Evolutionary conservation across 2,797 vertebrate species (phyloP).

Genomic region (Amniataba percoides): DNA sequence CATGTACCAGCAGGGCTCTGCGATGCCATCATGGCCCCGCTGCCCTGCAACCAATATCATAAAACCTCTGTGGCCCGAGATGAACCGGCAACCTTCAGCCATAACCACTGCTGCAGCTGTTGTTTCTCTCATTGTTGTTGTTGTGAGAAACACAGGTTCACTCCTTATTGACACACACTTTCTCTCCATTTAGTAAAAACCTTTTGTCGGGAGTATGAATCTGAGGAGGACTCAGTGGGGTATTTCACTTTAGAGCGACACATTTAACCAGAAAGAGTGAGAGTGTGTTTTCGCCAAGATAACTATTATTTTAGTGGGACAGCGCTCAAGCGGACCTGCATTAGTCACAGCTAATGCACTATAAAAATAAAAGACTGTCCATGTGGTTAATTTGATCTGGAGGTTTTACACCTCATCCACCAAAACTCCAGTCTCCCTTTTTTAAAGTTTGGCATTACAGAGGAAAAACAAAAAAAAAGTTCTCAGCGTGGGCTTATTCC

Average conservation of each 20-base stretch:
- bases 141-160: conserved; percentile 52
- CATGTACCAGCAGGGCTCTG: conserved; percentile 52
- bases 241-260: conserved; percentile 56
- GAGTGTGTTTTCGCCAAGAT: conserved; percentile 68
- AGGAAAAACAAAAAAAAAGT: conserved; percentile 53
- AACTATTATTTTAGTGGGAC: conserved; percentile 80
- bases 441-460: conserved; percentile 62
- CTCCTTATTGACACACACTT: conserved; percentile 23
- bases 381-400: conserved; percentile 80
- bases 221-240: conserved; percentile 32
- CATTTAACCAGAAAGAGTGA: conserved; percentile 56
- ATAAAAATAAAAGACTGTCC: conserved; percentile 79
- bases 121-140: conserved; percentile 60
- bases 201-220: conserved; percentile 28
- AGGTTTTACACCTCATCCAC: conserved; percentile 78
- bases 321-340: conserved; percentile 69
- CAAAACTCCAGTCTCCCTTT: conserved; percentile 64
- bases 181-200: conserved; percentile 37
- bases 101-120: conserved; percentile 59
- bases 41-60: conserved; percentile 54
- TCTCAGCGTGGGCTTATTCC: conserved; percentile 72
- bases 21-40: conserved; percentile 44
- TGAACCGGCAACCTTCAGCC: conserved; percentile 62
- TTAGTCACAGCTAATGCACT: conserved; percentile 81
- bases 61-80: conserved; percentile 66